phyloP scores from a whole-genome alignment of 2,113 vertebrate genomes.

The Archilochus colubris region DNA sequence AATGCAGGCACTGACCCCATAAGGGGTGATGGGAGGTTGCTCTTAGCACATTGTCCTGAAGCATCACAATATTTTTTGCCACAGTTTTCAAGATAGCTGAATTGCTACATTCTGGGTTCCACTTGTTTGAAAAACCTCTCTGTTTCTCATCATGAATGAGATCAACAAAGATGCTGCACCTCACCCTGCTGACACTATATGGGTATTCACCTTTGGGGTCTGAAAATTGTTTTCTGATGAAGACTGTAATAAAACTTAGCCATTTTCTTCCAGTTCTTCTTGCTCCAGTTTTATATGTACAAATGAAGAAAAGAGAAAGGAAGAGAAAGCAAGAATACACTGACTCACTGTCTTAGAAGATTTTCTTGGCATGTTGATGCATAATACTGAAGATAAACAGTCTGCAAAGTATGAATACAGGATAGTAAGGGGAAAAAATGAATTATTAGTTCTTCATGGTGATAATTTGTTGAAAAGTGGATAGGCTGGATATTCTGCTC shows the following conservation, averaged over 20 bases:
- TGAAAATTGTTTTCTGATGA: neutral
- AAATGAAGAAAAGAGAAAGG: neutral
- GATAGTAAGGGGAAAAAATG: neutral
- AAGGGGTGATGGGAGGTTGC: neutral
- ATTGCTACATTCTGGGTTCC: neutral
- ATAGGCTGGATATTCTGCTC: neutral
- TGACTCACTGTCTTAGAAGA: neutral
- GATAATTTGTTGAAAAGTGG: neutral
- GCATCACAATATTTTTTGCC: neutral
- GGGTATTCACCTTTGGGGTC: neutral
- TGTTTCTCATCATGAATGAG: neutral
- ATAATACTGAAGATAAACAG: neutral
- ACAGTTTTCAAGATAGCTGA: neutral
- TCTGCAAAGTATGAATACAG: neutral
- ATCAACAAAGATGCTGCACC: neutral
- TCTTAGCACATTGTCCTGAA: rapidly evolving
- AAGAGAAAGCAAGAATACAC: neutral
- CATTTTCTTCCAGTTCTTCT: neutral
- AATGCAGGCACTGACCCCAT: too few species aligned
- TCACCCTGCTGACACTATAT: neutral
- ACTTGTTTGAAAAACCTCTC: neutral
- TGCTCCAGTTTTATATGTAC: neutral
- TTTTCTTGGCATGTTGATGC: neutral
- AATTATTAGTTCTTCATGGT: neutral
- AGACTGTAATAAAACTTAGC: neutral